These are phyloP conservation scores for Picus viridis DNA, from an alignment of 2,797 vertebrate species.

Conservation along the genomic window DNA sequence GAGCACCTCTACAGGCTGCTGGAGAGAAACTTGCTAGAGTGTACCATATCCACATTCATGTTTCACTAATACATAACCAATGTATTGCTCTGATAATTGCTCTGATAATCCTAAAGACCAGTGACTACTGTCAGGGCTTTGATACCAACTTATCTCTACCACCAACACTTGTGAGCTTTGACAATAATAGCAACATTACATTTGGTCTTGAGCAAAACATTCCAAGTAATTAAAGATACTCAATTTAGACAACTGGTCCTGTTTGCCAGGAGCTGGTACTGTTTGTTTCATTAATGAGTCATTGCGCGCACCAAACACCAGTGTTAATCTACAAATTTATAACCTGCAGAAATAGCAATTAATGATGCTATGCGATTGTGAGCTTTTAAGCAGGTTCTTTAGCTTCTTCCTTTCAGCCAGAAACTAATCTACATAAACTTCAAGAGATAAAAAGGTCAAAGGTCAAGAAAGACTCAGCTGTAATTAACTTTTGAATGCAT, in stretches of 20 bases:
- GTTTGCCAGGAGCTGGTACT: background rate
- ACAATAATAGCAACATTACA: background rate
- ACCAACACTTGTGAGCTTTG: background rate
- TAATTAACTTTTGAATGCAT: conserved; percentile 13
- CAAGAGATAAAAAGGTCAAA: background rate
- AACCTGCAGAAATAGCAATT: background rate
- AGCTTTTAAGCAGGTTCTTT: background rate
- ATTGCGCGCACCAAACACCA: background rate
- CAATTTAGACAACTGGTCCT: background rate
- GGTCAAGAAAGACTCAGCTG: background rate
- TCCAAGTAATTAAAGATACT: conserved; percentile 9
- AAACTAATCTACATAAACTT: background rate
- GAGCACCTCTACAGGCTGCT: background rate
- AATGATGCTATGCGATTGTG: background rate
- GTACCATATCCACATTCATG: background rate
- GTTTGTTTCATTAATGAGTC: background rate
- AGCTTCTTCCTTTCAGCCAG: background rate
- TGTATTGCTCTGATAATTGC: background rate
- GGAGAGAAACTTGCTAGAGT: background rate
- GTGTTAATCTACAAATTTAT: background rate
- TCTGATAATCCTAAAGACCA: conserved; percentile 43
- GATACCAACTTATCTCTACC: background rate
- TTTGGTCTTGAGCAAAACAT: background rate
- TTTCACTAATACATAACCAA: conserved; percentile 32
- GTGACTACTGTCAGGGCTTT: conserved; percentile 19